Conservation (phyloP, 2,888 invertebrate genomes). For the Nymphalis polychloros region DNA sequence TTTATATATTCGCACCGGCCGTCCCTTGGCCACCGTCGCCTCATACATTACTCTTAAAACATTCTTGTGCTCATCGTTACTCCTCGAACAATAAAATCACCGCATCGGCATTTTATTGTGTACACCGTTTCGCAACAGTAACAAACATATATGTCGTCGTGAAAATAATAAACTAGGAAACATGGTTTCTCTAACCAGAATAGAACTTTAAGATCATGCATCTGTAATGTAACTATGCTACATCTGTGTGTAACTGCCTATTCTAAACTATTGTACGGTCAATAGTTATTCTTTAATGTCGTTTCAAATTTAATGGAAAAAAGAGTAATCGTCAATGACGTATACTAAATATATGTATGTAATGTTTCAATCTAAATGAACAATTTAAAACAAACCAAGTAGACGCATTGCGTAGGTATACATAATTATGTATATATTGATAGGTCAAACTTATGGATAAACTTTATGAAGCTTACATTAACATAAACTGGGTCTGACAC, state of each 20-base stretch:
- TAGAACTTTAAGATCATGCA: not conserved
- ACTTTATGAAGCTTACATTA: slow-evolving; percentile 8
- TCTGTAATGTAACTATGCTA: not conserved
- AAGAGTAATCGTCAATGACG: no score
- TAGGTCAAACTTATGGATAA: not conserved
- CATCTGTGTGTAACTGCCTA: no score
- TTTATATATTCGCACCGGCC: no score
- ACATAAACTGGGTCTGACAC: slow-evolving; percentile 13
- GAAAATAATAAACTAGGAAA: not conserved
- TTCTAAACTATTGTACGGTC: no score
- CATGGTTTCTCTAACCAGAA: not conserved
- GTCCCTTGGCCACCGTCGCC: no score
- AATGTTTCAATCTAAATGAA: no score
- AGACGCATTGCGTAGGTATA: not conserved
- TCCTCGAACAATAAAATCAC: slow-evolving; percentile 1
- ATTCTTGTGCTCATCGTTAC: not conserved
- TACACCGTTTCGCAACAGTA: slow-evolving; percentile 8
- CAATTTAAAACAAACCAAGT: no score
- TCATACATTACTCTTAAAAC: no score
- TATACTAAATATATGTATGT: no score
- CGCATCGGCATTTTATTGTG: slow-evolving; percentile 23
- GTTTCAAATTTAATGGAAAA: no score
- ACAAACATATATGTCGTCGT: slow-evolving; percentile 5
- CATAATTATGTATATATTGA: not conserved
- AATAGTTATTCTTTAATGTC: no score